phyloP scores from a whole-genome alignment of 2,113 vertebrate species.

The Eira barbara region DNA sequence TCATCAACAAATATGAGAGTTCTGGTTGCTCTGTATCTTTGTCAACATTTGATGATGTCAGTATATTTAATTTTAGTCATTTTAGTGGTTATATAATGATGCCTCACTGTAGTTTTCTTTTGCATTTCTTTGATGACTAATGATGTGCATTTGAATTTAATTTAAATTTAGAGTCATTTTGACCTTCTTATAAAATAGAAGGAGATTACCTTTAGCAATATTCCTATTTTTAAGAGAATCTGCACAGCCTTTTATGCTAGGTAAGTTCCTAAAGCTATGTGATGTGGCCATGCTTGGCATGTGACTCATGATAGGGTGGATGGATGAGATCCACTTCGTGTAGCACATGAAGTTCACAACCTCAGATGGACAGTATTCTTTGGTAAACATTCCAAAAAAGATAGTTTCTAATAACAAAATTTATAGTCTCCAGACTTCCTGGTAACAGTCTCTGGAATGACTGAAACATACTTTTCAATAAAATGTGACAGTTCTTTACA shows the following conservation, averaged over 20 bases:
- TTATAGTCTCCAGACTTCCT: neutral
- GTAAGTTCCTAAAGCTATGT: neutral
- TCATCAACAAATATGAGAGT: neutral
- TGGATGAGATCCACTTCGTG: neutral
- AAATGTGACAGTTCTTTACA: neutral
- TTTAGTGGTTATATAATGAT: neutral
- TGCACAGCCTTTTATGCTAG: neutral
- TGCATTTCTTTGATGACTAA: neutral
- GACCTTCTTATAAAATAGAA: neutral
- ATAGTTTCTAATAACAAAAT: neutral
- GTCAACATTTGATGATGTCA: neutral
- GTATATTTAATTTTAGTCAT: neutral
- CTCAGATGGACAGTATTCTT: neutral
- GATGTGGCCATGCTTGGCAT: neutral
- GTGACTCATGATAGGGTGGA: too few relatives aligned
- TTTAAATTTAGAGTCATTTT: neutral
- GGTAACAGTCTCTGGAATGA: neutral
- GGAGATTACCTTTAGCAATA: neutral
- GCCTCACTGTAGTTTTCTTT: neutral
- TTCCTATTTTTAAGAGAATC: neutral
- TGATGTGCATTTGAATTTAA: neutral
- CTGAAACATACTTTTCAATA: neutral
- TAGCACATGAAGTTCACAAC: neutral
- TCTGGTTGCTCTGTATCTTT: neutral
- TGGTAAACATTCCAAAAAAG: neutral